Evolutionary conservation across 2,797 vertebrate genomes (phyloP), one percentile per base, ranked within the genome.

Genomic region (Peromyscus eremicus): DNA sequence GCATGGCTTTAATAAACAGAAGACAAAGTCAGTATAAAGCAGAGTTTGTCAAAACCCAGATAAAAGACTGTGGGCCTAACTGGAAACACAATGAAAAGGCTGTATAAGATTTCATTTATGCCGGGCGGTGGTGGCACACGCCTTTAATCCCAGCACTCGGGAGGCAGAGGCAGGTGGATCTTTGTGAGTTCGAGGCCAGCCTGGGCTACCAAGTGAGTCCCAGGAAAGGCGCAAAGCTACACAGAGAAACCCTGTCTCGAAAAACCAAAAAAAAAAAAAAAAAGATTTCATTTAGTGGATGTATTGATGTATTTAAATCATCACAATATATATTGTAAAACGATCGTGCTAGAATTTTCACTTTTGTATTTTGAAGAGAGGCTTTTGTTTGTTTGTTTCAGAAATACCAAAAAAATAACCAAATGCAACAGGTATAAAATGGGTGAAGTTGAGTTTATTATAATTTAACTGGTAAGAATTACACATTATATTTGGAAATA

Each of bases 251-350:
- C n/a, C n/a, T n/a, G n/a, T n/a, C n/a, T n/a, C n/a, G n/a, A n/a
- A n/a, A n/a, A n/a, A n/a, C n/a, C n/a, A n/a, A n/a, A n/a, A n/a
- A n/a, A n/a, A n/a, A n/a, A n/a, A n/a, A n/a, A n/a, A n/a, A n/a
- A n/a, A 66, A 25, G 43, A 46, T 91, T 68, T 76, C 57, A 57
- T 0, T 84, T 60, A 27, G 23, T 43, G 17, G 11, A 34, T n/a
- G 83, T 11, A 16, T 34, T 29, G 5, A 71, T 71, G 34, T 60
- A 29, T 32, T 60, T 75, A 62, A 34, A 82, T 52, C 16, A 4
- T 77, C 60, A 10, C 17, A n/a, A 43, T 70, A 85, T 40, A 46
- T 40, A 79, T 85, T 94, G 80, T 75, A 49, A 75, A 88, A 89
- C 87, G 40, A 0, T 0, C n/a, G 60, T 2, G 0, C 1, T 34